phyloP scores from a whole-genome alignment of 2,113 vertebrate species.

The Pampusana beccarii region DNA sequence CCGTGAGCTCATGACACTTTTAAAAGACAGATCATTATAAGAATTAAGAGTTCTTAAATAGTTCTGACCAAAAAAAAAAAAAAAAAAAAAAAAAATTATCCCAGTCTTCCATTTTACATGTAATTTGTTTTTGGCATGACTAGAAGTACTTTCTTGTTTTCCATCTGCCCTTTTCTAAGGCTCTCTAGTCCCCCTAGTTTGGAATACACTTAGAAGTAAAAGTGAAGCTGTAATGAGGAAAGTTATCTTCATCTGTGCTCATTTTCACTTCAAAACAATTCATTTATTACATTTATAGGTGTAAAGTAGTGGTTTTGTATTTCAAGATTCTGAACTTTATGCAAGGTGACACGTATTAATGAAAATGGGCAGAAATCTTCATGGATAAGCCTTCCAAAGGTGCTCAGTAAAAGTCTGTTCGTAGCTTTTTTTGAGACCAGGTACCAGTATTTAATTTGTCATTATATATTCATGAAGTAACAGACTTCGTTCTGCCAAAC shows the following conservation, averaged over 20 bases:
- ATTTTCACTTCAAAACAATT: not conserved
- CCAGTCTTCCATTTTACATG: not conserved
- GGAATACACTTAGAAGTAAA: not conserved
- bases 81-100: not conserved
- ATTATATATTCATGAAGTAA: conserved; percentile 27
- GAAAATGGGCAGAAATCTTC: not conserved
- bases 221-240: not conserved
- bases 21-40: not conserved
- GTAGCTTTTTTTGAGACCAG: not conserved
- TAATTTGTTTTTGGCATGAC: not conserved
- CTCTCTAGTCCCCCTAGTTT: not conserved
- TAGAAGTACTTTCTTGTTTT: not conserved
- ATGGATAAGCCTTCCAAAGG: not conserved
- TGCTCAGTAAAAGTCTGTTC: not conserved
- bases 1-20: not conserved
- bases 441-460: conserved; percentile 6
- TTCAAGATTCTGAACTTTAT: not conserved
- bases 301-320: not conserved
- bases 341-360: not conserved
- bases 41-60: not conserved
- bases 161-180: not conserved
- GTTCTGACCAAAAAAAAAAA: not conserved
- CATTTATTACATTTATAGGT: not conserved
- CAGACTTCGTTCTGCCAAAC: conserved; percentile 1
- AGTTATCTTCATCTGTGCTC: not conserved